Percentiles rank a stretch among this genome's conserved stretches.
phyloP scores from a whole-genome alignment of 2,797 vertebrate species.

The Menidia menidia region DNA sequence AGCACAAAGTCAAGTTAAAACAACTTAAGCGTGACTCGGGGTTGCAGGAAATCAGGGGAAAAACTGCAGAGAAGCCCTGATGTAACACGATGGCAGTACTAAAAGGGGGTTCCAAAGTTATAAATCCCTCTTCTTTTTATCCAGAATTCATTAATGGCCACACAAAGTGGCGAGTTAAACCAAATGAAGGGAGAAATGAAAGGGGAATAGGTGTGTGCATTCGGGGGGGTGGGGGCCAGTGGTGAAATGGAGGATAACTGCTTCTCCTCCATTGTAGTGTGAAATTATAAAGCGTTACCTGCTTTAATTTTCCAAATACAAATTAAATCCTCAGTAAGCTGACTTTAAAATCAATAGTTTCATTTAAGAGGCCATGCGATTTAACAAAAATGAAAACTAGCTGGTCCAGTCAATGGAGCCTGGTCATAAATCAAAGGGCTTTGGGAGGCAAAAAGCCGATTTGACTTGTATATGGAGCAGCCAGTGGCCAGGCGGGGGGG shows the following conservation, averaged over 20 bases:
- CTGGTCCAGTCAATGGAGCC: constrained; percentile 94
- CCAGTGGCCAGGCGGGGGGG: constrained; percentile 76
- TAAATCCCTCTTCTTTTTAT: constrained; percentile 73
- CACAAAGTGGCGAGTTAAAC: constrained; percentile 70
- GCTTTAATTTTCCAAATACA: constrained; percentile 98
- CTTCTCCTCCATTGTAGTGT: constrained; percentile 81
- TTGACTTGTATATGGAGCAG: constrained; percentile 96
- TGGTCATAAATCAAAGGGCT: constrained; percentile 96
- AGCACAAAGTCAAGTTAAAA: constrained; percentile 35
- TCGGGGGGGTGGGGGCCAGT: constrained; percentile 27
- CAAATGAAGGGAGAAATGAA: constrained; percentile 64
- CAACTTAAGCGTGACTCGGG: constrained; percentile 45
- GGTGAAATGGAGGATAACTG: constrained; percentile 61
- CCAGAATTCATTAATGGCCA: constrained; percentile 74
- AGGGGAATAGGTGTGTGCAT: constrained; percentile 22
- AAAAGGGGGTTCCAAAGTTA: constrained; percentile 60
- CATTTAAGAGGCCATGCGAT: constrained; percentile 95
- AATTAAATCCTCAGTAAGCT: constrained; percentile 99
- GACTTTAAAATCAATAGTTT: constrained; percentile 99
- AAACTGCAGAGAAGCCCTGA: constrained; percentile 60
- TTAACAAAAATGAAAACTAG: constrained; percentile 99
- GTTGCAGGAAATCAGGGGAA: constrained; percentile 55
- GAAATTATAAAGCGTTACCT: constrained; percentile 97
- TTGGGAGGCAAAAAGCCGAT: constrained; percentile 92
- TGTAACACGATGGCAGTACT: constrained; percentile 59